phyloP scores from a whole-genome alignment of 2,113 vertebrate species.

The Eleginops maclovinus region DNA sequence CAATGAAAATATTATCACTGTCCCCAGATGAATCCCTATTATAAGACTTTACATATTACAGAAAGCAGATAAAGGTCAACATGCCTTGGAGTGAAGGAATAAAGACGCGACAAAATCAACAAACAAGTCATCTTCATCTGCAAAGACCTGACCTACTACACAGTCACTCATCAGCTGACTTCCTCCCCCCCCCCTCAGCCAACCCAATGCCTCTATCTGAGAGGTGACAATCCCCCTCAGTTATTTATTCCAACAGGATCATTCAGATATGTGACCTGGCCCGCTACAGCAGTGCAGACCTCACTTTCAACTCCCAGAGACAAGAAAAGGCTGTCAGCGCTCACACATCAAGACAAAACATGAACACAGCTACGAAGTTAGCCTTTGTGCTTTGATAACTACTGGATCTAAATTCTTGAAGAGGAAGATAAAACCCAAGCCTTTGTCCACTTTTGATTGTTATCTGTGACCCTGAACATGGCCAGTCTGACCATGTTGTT shows the following conservation, averaged over 20 bases:
- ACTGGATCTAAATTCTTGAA: not conserved
- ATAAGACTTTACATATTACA: not conserved
- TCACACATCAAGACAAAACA: conserved; percentile 2
- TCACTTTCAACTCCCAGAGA: conserved; percentile 23
- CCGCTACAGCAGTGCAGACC: not conserved
- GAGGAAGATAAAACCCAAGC: not conserved
- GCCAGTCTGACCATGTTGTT: conserved; percentile 64
- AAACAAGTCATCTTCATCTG: conserved; percentile 24
- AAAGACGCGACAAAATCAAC: not conserved
- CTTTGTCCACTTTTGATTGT: not conserved
- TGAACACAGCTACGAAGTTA: not conserved
- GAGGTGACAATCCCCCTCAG: conserved; percentile 64
- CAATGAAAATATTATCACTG: not conserved
- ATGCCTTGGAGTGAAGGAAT: not conserved
- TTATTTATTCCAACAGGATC: conserved; percentile 73
- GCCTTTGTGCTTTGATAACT: not conserved
- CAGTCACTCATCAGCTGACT: conserved; percentile 25
- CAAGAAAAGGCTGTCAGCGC: conserved; percentile 18
- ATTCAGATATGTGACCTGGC: conserved; percentile 58
- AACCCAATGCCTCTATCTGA: conserved; percentile 13
- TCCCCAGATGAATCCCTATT: conserved; percentile 1
- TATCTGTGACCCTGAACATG: conserved; percentile 52
- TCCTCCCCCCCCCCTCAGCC: not conserved
- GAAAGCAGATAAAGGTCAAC: not conserved
- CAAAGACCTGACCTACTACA: conserved; percentile 19